Evolutionary conservation across 2,113 vertebrate species (phyloP), one percentile per base, ranked within the genome.

Genomic region (Numenius arquata): DNA sequence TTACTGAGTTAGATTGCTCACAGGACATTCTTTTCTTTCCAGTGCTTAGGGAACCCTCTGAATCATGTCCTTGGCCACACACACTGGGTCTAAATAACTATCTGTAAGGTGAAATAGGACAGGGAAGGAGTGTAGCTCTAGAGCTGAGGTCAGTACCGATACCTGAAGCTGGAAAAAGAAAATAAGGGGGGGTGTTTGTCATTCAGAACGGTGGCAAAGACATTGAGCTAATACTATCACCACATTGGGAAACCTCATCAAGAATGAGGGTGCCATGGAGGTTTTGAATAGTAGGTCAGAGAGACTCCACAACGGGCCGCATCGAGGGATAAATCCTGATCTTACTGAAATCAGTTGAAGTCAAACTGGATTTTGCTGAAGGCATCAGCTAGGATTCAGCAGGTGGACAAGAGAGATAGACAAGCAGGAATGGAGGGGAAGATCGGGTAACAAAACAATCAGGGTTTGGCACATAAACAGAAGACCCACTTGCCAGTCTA

Each of bases 401-500:
- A 74, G n/a, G 48, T 38, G 14, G 38, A 63, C 26, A 45, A 62
- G 20, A 55, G 12, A 83, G 56, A 59, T 12, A 66, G 48, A 75
- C 0, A 4, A 25, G 17, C 0, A 0, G 40, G 26, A 88, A 78
- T 22, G 38, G 29, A 1, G 2, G 40, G 20, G 53, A 85, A 79
- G 30, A 43, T 36, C 2, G 4, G 15, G 25, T 12, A 78, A 40
- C 59, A 80, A 47, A 90, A 56, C 38, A 52, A 45, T 55, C n/a
- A 10, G 38, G 8, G 13, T 72, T 74, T 85, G 73, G 23, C 36
- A 88, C 18, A 34, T 30, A 55, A 88, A 76, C 9, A 67, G 71
- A 75, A 71, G 47, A 71, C 18, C 25, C 59, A 26, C 6, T 12
- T 61, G 34, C 12, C 5, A 23, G 62, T 80, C 13, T 29, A n/a